Conservation (phyloP, 2,888 invertebrate species). For the Mylabris sibirica region DNA sequence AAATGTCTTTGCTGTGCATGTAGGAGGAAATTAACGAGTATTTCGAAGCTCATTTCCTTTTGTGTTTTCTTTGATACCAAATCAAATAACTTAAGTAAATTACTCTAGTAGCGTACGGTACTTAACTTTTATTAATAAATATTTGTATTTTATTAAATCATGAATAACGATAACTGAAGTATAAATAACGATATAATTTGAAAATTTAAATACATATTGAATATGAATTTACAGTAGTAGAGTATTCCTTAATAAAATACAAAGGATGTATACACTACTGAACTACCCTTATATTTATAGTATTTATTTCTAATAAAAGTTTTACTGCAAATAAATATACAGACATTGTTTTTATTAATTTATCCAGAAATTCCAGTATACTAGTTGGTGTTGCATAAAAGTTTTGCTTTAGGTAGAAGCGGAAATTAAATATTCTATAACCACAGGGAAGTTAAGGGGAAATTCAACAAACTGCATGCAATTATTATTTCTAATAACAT, state of each 20-base stretch:
- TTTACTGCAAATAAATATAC: neutral
- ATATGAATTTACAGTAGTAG: too few species aligned
- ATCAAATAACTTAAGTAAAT: too few species aligned
- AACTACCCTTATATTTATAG: neutral
- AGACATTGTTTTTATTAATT: neutral
- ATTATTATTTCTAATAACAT: neutral
- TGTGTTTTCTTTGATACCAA: too few species aligned
- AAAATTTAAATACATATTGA: too few species aligned
- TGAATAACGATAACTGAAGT: neutral
- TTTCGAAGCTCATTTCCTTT: too few species aligned
- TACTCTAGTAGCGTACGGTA: neutral
- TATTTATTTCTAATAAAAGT: neutral
- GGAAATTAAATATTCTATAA: conserved; percentile 8
- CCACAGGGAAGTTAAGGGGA: neutral
- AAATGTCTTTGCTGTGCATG: too few species aligned
- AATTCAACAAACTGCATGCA: neutral
- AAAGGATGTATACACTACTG: too few species aligned
- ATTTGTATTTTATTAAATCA: too few species aligned
- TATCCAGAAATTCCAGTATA: neutral
- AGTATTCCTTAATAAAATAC: too few species aligned
- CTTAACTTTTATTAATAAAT: neutral
- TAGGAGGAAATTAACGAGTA: too few species aligned
- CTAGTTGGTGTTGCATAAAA: neutral
- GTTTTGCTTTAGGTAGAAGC: neutral
- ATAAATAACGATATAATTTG: neutral